Conservation (phyloP, 2,113 vertebrate genomes). For the Trematocara nigrifrons region DNA sequence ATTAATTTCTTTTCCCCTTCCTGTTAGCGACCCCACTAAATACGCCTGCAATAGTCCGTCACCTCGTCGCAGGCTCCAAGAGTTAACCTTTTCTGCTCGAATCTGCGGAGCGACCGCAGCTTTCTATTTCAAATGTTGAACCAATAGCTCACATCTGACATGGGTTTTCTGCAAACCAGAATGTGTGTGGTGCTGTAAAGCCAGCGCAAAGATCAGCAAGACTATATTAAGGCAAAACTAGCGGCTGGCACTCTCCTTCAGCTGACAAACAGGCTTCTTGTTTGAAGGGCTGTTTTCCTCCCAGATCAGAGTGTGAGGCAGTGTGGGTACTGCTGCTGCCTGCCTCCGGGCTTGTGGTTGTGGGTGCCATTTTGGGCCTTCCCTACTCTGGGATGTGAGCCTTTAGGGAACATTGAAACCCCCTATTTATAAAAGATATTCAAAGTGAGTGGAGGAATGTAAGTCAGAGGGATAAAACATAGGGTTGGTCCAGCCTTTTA, state of each 20-base stretch:
- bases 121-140: conserved; percentile 68
- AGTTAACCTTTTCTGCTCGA: conserved; percentile 5
- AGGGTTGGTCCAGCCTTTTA: neutral
- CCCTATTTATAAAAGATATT: conserved; percentile 39
- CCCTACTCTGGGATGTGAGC: conserved; percentile 22
- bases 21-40: conserved; percentile 41
- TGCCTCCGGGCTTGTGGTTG: conserved; percentile 55
- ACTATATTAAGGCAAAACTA: conserved; percentile 73
- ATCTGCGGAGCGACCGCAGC: conserved; percentile 47
- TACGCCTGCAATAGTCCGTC: conserved; percentile 3
- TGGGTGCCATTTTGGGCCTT: conserved; percentile 65
- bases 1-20: conserved; percentile 55
- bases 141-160: conserved; percentile 66
- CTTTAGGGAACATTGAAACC: conserved; percentile 41
- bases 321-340: conserved; percentile 43
- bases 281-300: conserved; percentile 69
- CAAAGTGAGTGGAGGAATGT: conserved; percentile 5
- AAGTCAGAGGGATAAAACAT: conserved; percentile 1
- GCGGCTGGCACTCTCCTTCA: conserved; percentile 61
- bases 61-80: neutral
- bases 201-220: conserved; percentile 49
- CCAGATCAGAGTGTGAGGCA: conserved; percentile 55
- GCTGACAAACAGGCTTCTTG: conserved; percentile 71
- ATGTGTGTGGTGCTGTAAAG: conserved; percentile 44
- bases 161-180: conserved; percentile 52